Conservation (phyloP, 2,888 invertebrate genomes). For the Acronicta leporina region DNA sequence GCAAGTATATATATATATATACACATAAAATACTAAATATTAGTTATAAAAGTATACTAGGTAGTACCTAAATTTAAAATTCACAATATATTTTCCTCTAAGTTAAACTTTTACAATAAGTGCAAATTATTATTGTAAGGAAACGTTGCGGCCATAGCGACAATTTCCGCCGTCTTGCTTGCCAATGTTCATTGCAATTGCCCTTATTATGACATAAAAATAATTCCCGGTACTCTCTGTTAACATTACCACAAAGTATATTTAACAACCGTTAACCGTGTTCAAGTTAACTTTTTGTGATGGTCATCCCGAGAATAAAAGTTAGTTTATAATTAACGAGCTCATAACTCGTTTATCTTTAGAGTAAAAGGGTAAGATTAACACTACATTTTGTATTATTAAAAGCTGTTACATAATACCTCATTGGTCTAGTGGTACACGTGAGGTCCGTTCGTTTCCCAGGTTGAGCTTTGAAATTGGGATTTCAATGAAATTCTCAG, state of each 20-base stretch:
- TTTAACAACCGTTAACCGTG: constrained; percentile 63
- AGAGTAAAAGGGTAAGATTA: background rate
- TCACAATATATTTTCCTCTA: no score
- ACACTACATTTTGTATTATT: no score
- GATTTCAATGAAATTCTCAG: no score
- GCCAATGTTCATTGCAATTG: constrained; percentile 66
- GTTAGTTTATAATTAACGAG: constrained; percentile 7
- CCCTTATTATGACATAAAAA: constrained; percentile 79
- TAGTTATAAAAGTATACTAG: constrained; percentile 24
- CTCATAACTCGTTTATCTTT: background rate
- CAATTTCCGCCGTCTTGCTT: constrained; percentile 57
- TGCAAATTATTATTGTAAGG: constrained; percentile 50
- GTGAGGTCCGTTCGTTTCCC: no score
- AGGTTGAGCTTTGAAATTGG: no score
- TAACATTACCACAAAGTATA: constrained; percentile 68
- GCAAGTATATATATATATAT: no score
- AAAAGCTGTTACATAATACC: no score
- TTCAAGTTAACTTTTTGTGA: constrained; percentile 59
- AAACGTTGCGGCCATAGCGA: constrained; percentile 52
- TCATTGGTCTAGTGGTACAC: no score
- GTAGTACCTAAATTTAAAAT: no score
- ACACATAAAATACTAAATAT: constrained; percentile 34
- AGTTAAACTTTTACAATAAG: no score
- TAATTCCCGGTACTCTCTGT: constrained; percentile 70
- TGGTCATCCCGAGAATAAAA: constrained; percentile 8